Base-by-base conservation (phyloP, 2,113 vertebrate species). In the Mionectes macconnelli region DNA sequence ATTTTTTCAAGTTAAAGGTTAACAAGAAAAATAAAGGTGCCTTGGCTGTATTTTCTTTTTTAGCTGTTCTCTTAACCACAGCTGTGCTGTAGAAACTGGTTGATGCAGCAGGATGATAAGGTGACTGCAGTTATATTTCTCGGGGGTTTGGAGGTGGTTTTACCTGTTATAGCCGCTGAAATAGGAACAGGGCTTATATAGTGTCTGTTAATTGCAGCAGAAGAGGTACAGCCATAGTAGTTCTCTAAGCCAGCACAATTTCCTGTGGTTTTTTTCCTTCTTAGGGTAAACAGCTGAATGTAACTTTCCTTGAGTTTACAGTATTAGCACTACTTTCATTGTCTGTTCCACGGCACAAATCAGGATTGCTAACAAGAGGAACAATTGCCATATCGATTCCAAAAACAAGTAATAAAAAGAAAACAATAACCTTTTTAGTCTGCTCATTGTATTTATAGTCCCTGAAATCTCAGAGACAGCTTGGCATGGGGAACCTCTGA, bases 1-100 rank as follows among this genome's bases (percentile, higher is more conserved):
- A 10, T 59, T 73, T 89, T 73, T 95, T 68, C 42, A 70, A 79
- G 56, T 57, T 68, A 93, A 91, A 93, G 31, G 23, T 88, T 90
- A 94, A 96, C 63, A 93, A 62, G 88, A 93, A 93, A 94, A 94
- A 81, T 27, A 83, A 79, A 96, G 56, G 49, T 31, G 57, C 53
- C n/a, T 70, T 77, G 52, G 33, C 42, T 84, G 35, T 42, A 66
- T 89, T 75, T 85, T 55, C 45, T 73, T 92, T 87, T 77, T 84
- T 85, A 42, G 55, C 39, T 89, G 35, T 56, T 93, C 67, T 62
- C 33, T 92, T 77, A 83, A 59, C n/a, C 47, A 78, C 31, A 30
- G 23, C 63, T 73, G 33, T 50, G 85, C 88, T 92, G 39, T 52
- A 92, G 57, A 31, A 89, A 50, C 39, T 25, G 50, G 30, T 6